These are phyloP conservation scores for Urocitellus parryii DNA, from an alignment of 2,113 vertebrate species.

Conservation along the genomic window DNA sequence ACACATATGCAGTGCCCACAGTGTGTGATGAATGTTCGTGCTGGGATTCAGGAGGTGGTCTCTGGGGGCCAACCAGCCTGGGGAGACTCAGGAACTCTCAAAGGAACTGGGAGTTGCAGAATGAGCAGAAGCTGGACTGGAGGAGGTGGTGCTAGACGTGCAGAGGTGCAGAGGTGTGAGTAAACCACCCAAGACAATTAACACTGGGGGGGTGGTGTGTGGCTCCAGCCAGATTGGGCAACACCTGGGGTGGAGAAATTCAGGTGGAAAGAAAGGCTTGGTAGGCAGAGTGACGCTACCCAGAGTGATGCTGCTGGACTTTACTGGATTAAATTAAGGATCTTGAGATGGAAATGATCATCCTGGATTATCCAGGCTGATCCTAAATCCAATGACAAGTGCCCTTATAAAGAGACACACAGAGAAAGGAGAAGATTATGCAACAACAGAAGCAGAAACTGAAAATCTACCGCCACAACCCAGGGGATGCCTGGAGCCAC, in stretches of 20 bases:
- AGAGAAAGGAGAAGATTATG: background rate
- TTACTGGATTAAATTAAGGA: background rate
- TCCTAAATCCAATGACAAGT: background rate
- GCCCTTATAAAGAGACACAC: background rate
- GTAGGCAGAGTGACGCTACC: background rate
- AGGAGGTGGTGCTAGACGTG: background rate
- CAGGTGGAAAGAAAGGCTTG: background rate
- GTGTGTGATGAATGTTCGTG: no score
- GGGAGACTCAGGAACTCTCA: background rate
- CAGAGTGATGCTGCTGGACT: background rate
- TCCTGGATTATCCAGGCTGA: background rate
- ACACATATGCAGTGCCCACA: background rate
- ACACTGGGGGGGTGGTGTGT: background rate
- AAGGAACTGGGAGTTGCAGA: background rate
- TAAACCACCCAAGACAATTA: background rate
- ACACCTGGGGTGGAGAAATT: background rate
- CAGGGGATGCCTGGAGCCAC: background rate
- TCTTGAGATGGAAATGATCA: background rate
- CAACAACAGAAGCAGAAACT: background rate
- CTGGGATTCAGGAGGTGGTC: background rate
- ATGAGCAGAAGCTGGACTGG: background rate
- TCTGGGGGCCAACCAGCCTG: background rate
- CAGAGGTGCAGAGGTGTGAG: background rate
- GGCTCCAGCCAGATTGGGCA: background rate
- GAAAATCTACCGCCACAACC: background rate